These are phyloP conservation scores for Eulemur macaco DNA, from an alignment of 2,113 vertebrate species.

Conservation along the genomic window DNA sequence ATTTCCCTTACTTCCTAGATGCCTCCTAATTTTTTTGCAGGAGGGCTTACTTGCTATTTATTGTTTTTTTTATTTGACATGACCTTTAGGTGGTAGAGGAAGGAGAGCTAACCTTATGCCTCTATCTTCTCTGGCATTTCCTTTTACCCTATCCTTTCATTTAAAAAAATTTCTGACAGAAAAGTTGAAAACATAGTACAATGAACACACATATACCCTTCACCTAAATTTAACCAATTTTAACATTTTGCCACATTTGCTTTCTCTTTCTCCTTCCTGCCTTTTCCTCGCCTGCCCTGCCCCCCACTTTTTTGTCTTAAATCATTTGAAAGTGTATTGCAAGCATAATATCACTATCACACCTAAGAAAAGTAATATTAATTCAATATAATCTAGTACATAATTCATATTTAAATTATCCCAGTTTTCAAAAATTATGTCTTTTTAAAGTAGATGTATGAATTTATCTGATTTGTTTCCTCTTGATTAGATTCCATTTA, in stretches of 20 bases:
- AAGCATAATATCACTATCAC: not conserved
- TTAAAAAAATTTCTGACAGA: not conserved
- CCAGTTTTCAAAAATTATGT: not conserved
- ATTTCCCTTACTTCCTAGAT: not conserved
- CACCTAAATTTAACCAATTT: not conserved
- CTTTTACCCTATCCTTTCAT: not conserved
- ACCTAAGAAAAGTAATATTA: not conserved
- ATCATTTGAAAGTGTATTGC: not conserved
- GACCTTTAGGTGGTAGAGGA: not conserved
- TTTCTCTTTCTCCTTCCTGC: not conserved
- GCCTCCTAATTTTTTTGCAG: not conserved
- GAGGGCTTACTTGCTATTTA: not conserved
- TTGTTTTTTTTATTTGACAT: not conserved
- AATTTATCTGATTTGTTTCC: not conserved
- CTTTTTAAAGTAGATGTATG: not conserved
- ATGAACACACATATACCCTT: not conserved
- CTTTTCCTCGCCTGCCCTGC: not conserved
- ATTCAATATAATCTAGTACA: not conserved
- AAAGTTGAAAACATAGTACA: not conserved
- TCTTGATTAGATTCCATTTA: not conserved
- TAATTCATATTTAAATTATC: not conserved
- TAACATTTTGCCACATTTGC: not conserved
- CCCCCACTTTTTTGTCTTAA: not conserved
- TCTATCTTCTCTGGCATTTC: not conserved
- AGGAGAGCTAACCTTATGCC: not conserved